Evolutionary conservation across 1,140 invertebrate species (phyloP).

Genomic region (Ptiloglossa arizonensis): DNA sequence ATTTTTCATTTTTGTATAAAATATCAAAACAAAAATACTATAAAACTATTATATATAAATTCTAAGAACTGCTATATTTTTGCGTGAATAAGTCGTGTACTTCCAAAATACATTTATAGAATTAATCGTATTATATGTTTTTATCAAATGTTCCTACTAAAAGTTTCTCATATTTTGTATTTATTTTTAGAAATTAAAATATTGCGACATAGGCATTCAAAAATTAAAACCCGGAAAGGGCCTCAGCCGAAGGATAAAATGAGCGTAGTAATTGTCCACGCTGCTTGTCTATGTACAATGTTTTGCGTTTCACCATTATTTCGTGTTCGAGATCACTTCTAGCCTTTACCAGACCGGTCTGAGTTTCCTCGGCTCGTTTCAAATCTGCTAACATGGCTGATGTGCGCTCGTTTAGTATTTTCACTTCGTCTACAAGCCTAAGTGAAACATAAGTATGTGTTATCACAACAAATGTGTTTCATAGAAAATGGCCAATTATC

Average conservation of each 20-base stretch:
- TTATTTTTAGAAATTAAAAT: neutral
- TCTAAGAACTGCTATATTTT: slow-evolving; percentile 12
- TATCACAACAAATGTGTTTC: no score
- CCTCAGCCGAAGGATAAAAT: slow-evolving; percentile 86
- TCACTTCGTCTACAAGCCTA: slow-evolving; percentile 88
- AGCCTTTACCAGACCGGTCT: slow-evolving; percentile 83
- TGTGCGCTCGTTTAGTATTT: slow-evolving; percentile 85
- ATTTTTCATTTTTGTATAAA: slow-evolving; percentile 47
- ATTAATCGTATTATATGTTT: neutral
- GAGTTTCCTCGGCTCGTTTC: slow-evolving; percentile 83
- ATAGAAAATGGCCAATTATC: no score
- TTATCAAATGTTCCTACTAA: neutral
- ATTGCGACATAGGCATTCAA: neutral
- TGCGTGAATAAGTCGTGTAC: slow-evolving; percentile 26
- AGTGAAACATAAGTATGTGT: slow-evolving; percentile 29
- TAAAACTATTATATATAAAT: slow-evolving; percentile 24
- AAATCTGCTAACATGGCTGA: slow-evolving; percentile 84
- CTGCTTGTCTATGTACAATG: slow-evolving; percentile 86
- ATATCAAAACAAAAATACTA: slow-evolving; percentile 25
- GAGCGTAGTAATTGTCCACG: slow-evolving; percentile 85
- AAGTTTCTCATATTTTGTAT: neutral
- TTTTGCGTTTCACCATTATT: slow-evolving; percentile 88
- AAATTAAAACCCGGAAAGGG: slow-evolving; percentile 82
- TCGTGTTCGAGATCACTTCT: slow-evolving; percentile 86
- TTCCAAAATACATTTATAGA: slow-evolving; percentile 30